Base-by-base conservation (phyloP, 2,113 vertebrate genomes). In the Erinaceus europaeus region DNA sequence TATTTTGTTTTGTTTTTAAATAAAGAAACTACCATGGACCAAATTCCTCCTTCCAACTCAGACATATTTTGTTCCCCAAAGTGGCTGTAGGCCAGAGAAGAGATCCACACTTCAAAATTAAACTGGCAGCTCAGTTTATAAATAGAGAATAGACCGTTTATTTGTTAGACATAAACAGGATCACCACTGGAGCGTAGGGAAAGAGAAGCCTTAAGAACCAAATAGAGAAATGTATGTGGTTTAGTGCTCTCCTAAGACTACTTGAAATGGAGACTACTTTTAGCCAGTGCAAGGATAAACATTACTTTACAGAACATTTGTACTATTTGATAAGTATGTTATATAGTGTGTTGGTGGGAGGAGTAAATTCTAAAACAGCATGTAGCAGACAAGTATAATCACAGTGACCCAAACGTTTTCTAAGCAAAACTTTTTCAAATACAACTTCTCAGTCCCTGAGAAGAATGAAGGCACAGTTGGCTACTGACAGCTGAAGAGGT, bases 21-120 rank as follows among this genome's bases (percentile, higher is more conserved):
- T n/a, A n/a, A n/a, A n/a, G n/a, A n/a, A n/a, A n/a, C n/a, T 59
- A 59, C 13, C 23, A 44, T 72, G 77, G 83, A 71, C 29, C 62
- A 48, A 95, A 76, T 67, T 91, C 36, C 88, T 94, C 72, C 76
- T 95, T 77, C 69, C 62, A 69, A 80, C 42, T 52, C 95, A 68
- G 50, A 46, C 69, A 57, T 80, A 36, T 40, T 94, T 87, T 90
- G 6, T 92, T 95, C 85, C 91, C 91, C 87, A 80, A 42, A 13
- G 42, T 29, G 55, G 52, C n/a, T 95, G 27, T 38, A 93, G 57
- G 91, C 86, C 90, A 84, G 83, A 90, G 72, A 62, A 94, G n/a
- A n/a, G n/a, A n/a, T n/a, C n/a, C n/a, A n/a, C n/a, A n/a, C n/a
- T n/a, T n/a, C n/a, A n/a, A n/a, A n/a, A n/a, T n/a, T n/a, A n/a